These are phyloP conservation scores for Cephus rjabovi DNA, from an alignment of 2,888 invertebrate genomes.

Conservation along the genomic window DNA sequence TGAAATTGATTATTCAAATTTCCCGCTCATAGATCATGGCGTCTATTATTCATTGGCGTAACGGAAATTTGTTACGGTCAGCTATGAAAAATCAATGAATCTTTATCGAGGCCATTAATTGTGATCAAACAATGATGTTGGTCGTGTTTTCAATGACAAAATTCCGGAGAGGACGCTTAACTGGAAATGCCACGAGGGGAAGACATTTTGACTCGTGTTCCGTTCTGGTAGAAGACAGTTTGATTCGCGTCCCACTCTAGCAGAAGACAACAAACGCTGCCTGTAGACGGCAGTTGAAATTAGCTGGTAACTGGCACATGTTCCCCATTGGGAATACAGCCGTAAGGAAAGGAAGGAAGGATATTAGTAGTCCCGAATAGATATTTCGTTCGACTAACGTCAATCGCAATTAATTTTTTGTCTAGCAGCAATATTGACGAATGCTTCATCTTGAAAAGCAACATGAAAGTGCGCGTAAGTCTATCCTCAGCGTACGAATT, in stretches of 20 bases:
- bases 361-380: slow-evolving; percentile 38
- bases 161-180: background rate
- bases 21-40: no score
- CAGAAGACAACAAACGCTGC: background rate
- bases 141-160: background rate
- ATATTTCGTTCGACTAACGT: slow-evolving; percentile 38
- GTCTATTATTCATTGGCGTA: background rate
- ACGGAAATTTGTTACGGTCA: background rate
- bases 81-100: background rate
- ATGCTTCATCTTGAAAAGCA: background rate
- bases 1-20: background rate
- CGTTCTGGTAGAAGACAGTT: background rate
- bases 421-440: slow-evolving; percentile 20
- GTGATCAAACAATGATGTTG: background rate
- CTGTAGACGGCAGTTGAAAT: slow-evolving; percentile 23
- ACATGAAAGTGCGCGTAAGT: background rate
- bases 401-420: slow-evolving; percentile 35
- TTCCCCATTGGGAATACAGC: no score
- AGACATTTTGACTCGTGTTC: background rate
- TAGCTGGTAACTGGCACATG: slow-evolving; percentile 17
- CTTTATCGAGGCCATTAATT: background rate
- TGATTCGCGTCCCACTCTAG: background rate
- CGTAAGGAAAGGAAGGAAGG: background rate
- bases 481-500: no score
- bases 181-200: background rate